A percentile compares a stretch with the other conserved stretches of the same genome.
Conservation (phyloP, 1,140 invertebrate species). For the Hyposmocoma kahamanoa region DNA sequence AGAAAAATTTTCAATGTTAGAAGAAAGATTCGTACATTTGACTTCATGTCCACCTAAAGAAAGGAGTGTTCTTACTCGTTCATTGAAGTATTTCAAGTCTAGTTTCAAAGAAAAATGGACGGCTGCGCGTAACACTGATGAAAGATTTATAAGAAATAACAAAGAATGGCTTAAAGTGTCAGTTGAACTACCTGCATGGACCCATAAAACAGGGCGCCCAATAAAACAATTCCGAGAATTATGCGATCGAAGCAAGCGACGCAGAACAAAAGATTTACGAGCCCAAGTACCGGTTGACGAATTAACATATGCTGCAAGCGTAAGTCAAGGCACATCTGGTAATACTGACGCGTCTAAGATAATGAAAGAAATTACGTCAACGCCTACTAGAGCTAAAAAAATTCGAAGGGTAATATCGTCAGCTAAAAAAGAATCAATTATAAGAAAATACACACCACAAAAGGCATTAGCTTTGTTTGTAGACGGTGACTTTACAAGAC, state of each 20-base stretch:
- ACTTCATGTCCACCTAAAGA: not conserved
- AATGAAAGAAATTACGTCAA: not conserved
- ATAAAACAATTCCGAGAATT: conserved; percentile 18
- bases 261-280: too few relatives aligned
- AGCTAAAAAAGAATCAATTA: not conserved
- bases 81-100: not conserved
- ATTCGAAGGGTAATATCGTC: too few relatives aligned
- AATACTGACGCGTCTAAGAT: conserved; percentile 9
- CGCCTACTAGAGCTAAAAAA: conserved; percentile 3
- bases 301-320: conserved; percentile 18
- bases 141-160: conserved; percentile 6
- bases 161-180: conserved; percentile 6
- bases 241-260: conserved; percentile 24
- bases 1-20: not conserved
- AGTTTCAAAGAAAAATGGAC: not conserved
- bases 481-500: conserved; percentile 9
- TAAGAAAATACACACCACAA: conserved; percentile 19
- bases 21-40: not conserved
- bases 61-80: not conserved
- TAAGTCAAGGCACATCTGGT: conserved; percentile 9
- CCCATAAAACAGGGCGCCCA: conserved; percentile 16
- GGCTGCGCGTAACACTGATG: not conserved
- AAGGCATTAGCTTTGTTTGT: conserved; percentile 12
- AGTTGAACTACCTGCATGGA: not conserved
- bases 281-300: conserved; percentile 12